Conservation (phyloP, 2,888 invertebrate genomes). For the Eilema caniola region DNA sequence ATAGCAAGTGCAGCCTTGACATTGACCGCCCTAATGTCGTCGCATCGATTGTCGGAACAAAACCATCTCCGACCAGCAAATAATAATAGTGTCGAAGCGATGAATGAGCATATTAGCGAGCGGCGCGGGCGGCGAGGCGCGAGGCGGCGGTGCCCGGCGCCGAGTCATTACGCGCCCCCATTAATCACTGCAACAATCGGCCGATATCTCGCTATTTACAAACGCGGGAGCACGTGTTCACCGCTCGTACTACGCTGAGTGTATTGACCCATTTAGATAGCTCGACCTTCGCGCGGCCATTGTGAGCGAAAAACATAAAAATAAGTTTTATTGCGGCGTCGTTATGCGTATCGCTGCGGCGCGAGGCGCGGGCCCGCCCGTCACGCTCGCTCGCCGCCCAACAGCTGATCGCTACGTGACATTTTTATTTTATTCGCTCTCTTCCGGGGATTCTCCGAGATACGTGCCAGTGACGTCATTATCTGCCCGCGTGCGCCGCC, state of each 20-base stretch:
- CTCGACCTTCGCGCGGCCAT: conserved; percentile 87
- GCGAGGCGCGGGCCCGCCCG: conserved; percentile 68
- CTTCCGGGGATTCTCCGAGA: conserved; percentile 86
- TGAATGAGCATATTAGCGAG: conserved; percentile 84
- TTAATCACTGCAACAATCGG: conserved; percentile 87
- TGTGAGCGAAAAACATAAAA: conserved; percentile 88
- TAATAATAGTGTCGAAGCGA: conserved; percentile 82
- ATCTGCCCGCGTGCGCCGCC: conserved; percentile 75
- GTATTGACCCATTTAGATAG: conserved; percentile 88
- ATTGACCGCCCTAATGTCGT: conserved; percentile 82
- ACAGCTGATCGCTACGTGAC: conserved; percentile 87
- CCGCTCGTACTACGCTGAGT: conserved; percentile 85
- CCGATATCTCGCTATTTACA: conserved; percentile 87
- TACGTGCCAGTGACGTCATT: conserved; percentile 86
- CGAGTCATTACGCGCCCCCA: conserved; percentile 86
- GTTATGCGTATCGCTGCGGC: conserved; percentile 84
- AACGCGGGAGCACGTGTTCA: conserved; percentile 86
- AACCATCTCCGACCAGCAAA: conserved; percentile 78
- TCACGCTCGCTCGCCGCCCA: conserved; percentile 76
- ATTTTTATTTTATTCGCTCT: conserved; percentile 86
- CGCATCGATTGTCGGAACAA: conserved; percentile 80
- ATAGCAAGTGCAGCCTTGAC: conserved; percentile 85
- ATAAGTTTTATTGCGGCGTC: conserved; percentile 87
- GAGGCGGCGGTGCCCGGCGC: conserved; percentile 56
- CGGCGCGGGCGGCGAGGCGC: conserved; percentile 69